These are phyloP conservation scores for Columba janthina DNA, from an alignment of 2,113 vertebrate species.

Conservation along the genomic window DNA sequence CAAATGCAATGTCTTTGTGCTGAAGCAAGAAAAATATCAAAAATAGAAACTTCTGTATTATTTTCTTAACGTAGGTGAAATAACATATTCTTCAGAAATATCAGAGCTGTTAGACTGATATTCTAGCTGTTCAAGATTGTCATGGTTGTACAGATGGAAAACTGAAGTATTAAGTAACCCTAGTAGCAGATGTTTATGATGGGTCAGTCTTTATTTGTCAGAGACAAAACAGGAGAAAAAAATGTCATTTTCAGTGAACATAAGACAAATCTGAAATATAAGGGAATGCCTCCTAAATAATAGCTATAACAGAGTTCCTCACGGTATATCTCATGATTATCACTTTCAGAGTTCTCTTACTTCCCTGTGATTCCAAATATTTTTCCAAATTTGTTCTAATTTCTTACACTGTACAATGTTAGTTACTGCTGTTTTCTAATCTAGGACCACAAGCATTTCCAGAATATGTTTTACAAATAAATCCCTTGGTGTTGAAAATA, in stretches of 20 bases:
- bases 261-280: not conserved
- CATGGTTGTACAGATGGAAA: not conserved
- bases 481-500: not conserved
- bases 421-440: not conserved
- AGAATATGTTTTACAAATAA: not conserved
- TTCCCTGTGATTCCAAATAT: not conserved
- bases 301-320: not conserved
- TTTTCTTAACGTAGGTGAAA: not conserved
- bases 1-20: not conserved
- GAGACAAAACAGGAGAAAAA: not conserved
- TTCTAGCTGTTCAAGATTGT: not conserved
- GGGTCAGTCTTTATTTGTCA: not conserved
- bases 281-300: not conserved
- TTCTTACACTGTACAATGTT: not conserved
- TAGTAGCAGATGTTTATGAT: not conserved
- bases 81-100: not conserved
- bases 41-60: not conserved
- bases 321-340: not conserved
- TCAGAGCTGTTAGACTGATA: not conserved
- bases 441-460: not conserved
- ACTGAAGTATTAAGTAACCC: not conserved
- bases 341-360: not conserved
- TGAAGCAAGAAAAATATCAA: not conserved
- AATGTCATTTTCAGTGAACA: not conserved
- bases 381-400: not conserved